Percentiles rank a stretch among this genome's conserved stretches.
These are phyloP conservation scores for Periophthalmus modestus DNA, from an alignment of 2,113 vertebrate genomes.

Conservation along the genomic window DNA sequence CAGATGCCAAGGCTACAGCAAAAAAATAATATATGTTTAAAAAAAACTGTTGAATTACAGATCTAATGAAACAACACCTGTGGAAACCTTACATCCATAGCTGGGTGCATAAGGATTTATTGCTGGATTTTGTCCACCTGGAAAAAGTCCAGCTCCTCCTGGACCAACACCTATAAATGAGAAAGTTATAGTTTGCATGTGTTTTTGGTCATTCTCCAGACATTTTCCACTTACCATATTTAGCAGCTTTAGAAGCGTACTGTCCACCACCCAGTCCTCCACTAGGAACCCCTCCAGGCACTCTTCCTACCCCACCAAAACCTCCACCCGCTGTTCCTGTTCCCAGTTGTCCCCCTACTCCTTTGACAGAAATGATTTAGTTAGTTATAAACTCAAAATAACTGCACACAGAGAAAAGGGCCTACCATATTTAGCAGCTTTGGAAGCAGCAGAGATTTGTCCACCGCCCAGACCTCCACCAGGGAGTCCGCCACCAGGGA, in stretches of 20 bases:
- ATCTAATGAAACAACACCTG: neutral
- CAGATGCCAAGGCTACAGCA: conserved; percentile 37
- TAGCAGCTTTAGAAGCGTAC: conserved; percentile 42
- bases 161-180: conserved; percentile 19
- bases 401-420: neutral
- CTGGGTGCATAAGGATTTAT: conserved; percentile 46
- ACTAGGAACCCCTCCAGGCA: neutral
- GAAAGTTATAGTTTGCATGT: neutral
- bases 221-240: conserved; percentile 22
- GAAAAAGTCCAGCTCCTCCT: conserved; percentile 38
- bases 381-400: neutral
- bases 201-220: neutral
- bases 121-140: conserved; percentile 41
- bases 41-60: neutral
- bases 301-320: conserved; percentile 18
- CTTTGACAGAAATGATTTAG: conserved; percentile 1
- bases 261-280: neutral
- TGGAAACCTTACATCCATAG: conserved; percentile 55
- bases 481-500: conserved; percentile 1
- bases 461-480: conserved; percentile 22
- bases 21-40: neutral
- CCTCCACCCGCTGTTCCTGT: conserved; percentile 4
- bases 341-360: conserved; percentile 8
- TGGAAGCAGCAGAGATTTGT: conserved; percentile 54
- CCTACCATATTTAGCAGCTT: conserved; percentile 66